Percentiles rank a stretch among this genome's conserved stretches.
phyloP scores from a whole-genome alignment of 2,797 vertebrate genomes.

The Threskiornis aethiopicus region DNA sequence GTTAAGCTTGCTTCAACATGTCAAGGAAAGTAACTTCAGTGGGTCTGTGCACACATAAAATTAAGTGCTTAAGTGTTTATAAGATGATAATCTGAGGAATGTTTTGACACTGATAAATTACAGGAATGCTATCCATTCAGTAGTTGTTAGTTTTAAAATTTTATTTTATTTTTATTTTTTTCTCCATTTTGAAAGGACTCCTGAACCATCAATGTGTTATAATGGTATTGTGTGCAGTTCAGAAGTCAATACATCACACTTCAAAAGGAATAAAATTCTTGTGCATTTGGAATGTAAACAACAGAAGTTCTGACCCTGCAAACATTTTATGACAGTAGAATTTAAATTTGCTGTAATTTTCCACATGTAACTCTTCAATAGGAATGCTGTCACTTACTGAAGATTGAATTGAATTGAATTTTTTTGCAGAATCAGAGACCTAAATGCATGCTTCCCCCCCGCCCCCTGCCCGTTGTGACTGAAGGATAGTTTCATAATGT shows the following conservation, averaged over 20 bases:
- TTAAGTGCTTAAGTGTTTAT: neutral
- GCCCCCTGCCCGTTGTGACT: accelerated
- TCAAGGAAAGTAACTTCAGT: neutral
- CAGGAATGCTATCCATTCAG: neutral
- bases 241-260: neutral
- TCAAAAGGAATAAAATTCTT: neutral
- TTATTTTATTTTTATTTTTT: neutral
- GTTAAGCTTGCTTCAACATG: neutral
- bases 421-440: neutral
- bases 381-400: neutral
- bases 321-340: neutral
- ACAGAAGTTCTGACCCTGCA: neutral
- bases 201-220: neutral
- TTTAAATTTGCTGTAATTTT: neutral
- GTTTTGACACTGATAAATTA: neutral
- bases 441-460: neutral
- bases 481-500: neutral
- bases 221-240: neutral
- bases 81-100: neutral
- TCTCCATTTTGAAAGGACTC: neutral
- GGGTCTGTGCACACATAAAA: neutral
- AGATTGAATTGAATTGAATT: neutral
- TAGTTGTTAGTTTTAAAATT: neutral
- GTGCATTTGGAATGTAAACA: neutral
- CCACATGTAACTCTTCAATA: neutral